phyloP scores from a whole-genome alignment of 2,888 invertebrate species.

The Trichogramma dendrolimi region DNA sequence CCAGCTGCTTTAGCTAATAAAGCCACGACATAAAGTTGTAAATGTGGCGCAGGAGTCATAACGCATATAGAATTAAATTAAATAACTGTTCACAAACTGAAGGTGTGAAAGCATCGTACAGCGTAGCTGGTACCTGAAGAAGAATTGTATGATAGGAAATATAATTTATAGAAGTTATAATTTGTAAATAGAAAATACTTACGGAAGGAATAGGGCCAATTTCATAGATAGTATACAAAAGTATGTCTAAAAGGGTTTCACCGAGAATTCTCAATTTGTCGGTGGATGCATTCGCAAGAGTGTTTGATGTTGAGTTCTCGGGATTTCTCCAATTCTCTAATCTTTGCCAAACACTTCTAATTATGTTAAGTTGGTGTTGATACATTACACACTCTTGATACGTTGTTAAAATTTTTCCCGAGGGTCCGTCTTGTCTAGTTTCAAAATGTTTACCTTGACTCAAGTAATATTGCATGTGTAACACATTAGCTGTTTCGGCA shows the following conservation, averaged over 20 bases:
- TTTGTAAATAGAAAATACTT: slow-evolving; percentile 30
- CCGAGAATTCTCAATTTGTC: slow-evolving; percentile 80
- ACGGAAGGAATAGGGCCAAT: slow-evolving; percentile 54
- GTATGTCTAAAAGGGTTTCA: slow-evolving; percentile 76
- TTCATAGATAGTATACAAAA: slow-evolving; percentile 68
- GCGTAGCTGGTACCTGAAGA: slow-evolving; percentile 46
- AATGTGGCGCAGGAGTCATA: slow-evolving; percentile 68
- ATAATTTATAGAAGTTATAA: slow-evolving; percentile 3
- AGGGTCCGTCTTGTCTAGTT: slow-evolving; percentile 59
- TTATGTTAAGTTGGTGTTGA: slow-evolving; percentile 84
- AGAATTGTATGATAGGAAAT: slow-evolving; percentile 5
- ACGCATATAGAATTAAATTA: slow-evolving; percentile 68
- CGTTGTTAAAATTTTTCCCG: slow-evolving; percentile 58
- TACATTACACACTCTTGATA: slow-evolving; percentile 78
- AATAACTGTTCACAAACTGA: slow-evolving; percentile 63
- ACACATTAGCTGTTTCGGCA: slow-evolving; percentile 75
- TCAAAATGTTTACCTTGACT: slow-evolving; percentile 54
- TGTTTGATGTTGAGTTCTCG: slow-evolving; percentile 50
- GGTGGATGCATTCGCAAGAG: slow-evolving; percentile 64
- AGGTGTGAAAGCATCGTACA: slow-evolving; percentile 51
- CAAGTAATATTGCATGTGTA: slow-evolving; percentile 80
- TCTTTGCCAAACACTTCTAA: slow-evolving; percentile 70
- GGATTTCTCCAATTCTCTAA: slow-evolving; percentile 59
- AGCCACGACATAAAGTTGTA: slow-evolving; percentile 75
- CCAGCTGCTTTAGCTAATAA: slow-evolving; percentile 75